phyloP scores from a whole-genome alignment of 30 jellyfish, hydroid and myxozoan genomes.

The Pelagia noctiluca region DNA sequence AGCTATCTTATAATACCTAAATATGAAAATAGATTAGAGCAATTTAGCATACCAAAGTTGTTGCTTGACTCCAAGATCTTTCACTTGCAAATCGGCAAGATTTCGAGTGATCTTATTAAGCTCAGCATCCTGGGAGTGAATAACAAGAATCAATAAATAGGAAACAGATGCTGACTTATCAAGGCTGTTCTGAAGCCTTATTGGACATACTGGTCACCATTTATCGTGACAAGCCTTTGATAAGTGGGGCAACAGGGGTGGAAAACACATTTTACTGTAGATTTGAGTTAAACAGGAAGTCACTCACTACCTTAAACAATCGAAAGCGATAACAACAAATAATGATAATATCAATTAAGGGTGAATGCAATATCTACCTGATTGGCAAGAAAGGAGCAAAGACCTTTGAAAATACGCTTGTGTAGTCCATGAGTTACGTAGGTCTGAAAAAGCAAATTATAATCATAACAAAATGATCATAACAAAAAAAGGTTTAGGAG shows the following conservation, averaged over 20 bases:
- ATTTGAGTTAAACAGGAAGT: too few relatives aligned
- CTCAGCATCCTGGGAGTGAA: constrained; percentile 83
- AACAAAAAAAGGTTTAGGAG: neutral
- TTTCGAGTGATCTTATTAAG: constrained; percentile 87
- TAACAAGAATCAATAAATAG: neutral
- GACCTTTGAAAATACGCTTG: constrained; percentile 86
- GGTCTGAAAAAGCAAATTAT: constrained; percentile 56
- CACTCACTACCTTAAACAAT: too few relatives aligned
- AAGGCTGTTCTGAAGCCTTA: neutral
- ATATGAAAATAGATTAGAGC: neutral
- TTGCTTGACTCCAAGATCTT: constrained; percentile 83
- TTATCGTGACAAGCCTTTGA: too few relatives aligned
- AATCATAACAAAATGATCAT: neutral
- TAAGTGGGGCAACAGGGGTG: too few relatives aligned
- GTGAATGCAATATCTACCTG: constrained; percentile 66
- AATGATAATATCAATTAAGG: too few relatives aligned
- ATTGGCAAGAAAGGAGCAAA: constrained; percentile 83
- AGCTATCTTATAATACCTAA: neutral
- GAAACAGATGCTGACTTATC: neutral
- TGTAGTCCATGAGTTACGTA: constrained; percentile 90
- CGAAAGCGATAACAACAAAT: too few relatives aligned
- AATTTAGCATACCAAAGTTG: constrained; percentile 65
- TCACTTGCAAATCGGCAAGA: constrained; percentile 91
- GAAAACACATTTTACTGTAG: too few relatives aligned
- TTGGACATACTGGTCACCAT: too few relatives aligned